Base-by-base conservation (phyloP, 2,888 invertebrate genomes). In the Pedicia rivosa region DNA sequence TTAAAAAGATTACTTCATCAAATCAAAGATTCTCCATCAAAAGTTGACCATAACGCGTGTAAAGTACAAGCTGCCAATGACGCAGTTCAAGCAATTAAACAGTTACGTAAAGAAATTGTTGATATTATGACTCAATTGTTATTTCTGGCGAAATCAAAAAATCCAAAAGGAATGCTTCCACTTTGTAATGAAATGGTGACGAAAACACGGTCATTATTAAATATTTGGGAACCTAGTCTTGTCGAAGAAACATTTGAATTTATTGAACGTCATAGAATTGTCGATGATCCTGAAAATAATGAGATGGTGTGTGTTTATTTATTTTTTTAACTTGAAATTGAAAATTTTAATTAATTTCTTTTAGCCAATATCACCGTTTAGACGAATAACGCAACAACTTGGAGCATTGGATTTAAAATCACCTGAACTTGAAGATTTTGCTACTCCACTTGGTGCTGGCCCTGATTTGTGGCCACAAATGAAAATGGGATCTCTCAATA, bases 201-300 rank as follows among this genome's bases (percentile, higher is more conserved):
- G 20, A 82, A 84, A 67, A 79, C 86, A 0, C 70, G 78, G 43
- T 79, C 80, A 35, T 64, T 91, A 38, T 63, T 88, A 3, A 75
- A 78, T 35, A 68, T 90, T 3, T 91, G 90, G 82, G 86, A 90
- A 54, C 80, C 84, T 1, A 74, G 74, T 7, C 63, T 86, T 25
- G 79, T 91, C 0, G 88, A 90, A 53, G 86, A 90, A 53, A 82
- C 87, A 0, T 66, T 91, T 30, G 74, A 76, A 8, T 82, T 79
- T 49, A 73, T 90, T 32, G 86, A 87, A 48, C 77, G 81, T 55
- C 76, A 82, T 49, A 54, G 61, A 12, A 59, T 61, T 25, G 57
- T 60, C 12, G 59, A 62, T 39, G 60, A 62, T 38, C 58, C 62
- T 49, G 64, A 70, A 57, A 61, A 60, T 42, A 47, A 50, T 29